These are phyloP conservation scores for Phortica okadai DNA, from an alignment of 2,888 invertebrate species.

Conservation along the genomic window DNA sequence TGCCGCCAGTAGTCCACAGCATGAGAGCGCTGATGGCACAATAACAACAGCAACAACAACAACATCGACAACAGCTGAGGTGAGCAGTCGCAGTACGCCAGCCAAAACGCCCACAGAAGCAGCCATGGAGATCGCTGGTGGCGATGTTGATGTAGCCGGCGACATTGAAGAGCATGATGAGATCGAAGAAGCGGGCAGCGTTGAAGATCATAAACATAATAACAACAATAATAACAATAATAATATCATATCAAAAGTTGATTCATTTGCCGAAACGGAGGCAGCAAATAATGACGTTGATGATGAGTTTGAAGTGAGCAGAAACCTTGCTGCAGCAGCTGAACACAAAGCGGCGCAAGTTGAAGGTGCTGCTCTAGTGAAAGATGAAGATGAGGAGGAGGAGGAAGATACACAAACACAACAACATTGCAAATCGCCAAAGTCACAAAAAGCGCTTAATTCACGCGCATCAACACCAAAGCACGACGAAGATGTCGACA, in stretches of 20 bases:
- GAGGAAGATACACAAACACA: neutral
- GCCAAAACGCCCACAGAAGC: conserved; percentile 16
- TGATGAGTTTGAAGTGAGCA: conserved; percentile 33
- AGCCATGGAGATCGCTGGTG: conserved; percentile 41
- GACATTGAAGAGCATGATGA: conserved; percentile 35
- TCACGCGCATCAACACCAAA: conserved; percentile 13
- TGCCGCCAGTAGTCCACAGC: conserved; percentile 50
- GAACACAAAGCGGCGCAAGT: conserved; percentile 37
- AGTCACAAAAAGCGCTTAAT: conserved; percentile 36
- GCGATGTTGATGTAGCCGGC: conserved; percentile 34
- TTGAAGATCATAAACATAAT: conserved; percentile 49
- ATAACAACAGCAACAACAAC: conserved; percentile 53
- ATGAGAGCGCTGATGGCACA: conserved; percentile 21
- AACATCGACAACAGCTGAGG: conserved; percentile 55
- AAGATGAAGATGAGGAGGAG: conserved; percentile 21
- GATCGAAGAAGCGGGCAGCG: conserved; percentile 4
- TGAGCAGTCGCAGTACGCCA: conserved; percentile 49
- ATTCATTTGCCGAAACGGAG: conserved; percentile 35
- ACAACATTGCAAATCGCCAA: conserved; percentile 19
- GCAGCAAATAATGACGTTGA: neutral
- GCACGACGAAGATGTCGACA: conserved; percentile 50
- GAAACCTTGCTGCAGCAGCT: conserved; percentile 6
- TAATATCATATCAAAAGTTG: conserved; percentile 52
- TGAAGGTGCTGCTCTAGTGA: conserved; percentile 29
- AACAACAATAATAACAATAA: conserved; percentile 46